A percentile compares a stretch with the other conserved stretches of the same genome.
These are phyloP conservation scores for Tursiops truncatus DNA, from an alignment of 2,113 vertebrate genomes.

Conservation along the genomic window DNA sequence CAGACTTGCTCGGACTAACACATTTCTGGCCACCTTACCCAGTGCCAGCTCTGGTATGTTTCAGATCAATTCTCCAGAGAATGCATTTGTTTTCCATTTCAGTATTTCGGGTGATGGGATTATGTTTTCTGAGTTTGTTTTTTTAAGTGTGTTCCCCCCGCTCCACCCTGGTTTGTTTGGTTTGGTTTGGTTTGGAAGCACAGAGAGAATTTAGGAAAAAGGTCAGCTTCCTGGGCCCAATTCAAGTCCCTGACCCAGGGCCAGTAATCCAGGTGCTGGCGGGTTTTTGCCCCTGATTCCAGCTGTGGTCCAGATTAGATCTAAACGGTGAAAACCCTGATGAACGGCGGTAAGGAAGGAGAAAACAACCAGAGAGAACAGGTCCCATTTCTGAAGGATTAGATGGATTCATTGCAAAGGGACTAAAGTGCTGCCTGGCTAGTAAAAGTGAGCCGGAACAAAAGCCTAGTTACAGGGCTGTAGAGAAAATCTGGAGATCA, in stretches of 20 bases:
- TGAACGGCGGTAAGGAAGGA: not conserved
- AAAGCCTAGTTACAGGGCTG: slow-evolving; percentile 35
- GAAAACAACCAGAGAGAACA: not conserved
- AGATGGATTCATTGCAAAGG: not conserved
- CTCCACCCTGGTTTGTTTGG: slow-evolving; percentile 21
- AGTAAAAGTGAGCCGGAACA: not conserved
- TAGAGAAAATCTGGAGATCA: not conserved
- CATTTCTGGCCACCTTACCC: slow-evolving; percentile 39
- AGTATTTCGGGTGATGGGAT: slow-evolving; percentile 40
- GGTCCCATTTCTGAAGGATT: slow-evolving; percentile 6
- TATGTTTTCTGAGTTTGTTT: slow-evolving; percentile 43
- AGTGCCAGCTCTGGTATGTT: slow-evolving; percentile 36
- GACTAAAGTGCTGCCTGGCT: not conserved
- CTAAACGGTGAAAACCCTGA: not conserved
- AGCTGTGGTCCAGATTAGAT: not conserved
- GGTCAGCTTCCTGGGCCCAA: not conserved
- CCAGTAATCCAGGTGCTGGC: not conserved
- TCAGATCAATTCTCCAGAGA: slow-evolving; percentile 47
- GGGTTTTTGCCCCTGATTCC: not conserved
- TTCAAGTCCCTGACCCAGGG: not conserved
- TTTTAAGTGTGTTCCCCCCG: not conserved
- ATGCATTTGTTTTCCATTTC: slow-evolving; percentile 58
- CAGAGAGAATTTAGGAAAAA: slow-evolving; percentile 47
- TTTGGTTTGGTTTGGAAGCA: slow-evolving; percentile 56
- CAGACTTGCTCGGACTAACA: not conserved